Evolutionary conservation across 2,888 invertebrate genomes (phyloP).

Genomic region (Latheticus oryzae): DNA sequence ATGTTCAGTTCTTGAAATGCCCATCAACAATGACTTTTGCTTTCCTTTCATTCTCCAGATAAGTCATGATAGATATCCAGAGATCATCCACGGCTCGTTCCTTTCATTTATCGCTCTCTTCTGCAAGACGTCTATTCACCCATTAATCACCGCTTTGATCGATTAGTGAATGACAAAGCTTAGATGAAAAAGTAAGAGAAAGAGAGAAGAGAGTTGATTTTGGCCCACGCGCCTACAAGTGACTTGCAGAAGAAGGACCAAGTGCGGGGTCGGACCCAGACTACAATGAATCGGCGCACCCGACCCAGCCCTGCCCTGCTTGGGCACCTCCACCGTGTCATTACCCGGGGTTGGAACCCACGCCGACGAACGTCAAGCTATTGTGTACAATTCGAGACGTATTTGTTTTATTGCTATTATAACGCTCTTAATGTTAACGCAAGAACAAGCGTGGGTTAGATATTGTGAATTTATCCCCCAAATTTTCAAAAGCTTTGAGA

Average conservation of each 20-base stretch:
- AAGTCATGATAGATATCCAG: slow-evolving; percentile 40
- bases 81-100: slow-evolving; percentile 25
- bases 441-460: slow-evolving; percentile 23
- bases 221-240: slow-evolving; percentile 50
- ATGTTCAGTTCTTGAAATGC: slow-evolving; percentile 24
- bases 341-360: slow-evolving; percentile 42
- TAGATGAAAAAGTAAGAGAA: too few species aligned
- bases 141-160: slow-evolving; percentile 45
- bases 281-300: slow-evolving; percentile 53
- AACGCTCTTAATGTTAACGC: slow-evolving; percentile 22
- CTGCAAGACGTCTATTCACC: slow-evolving; percentile 31
- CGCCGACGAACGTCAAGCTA: slow-evolving; percentile 28
- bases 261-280: slow-evolving; percentile 47
- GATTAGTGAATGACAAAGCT: slow-evolving; percentile 44
- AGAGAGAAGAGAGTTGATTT: slow-evolving; percentile 33
- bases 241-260: slow-evolving; percentile 50
- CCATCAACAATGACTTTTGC: slow-evolving; percentile 42
- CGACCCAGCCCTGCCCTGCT: slow-evolving; percentile 45
- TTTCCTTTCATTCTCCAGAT: slow-evolving; percentile 40
- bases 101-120: slow-evolving; percentile 41
- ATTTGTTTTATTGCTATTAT: slow-evolving; percentile 38
- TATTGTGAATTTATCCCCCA: slow-evolving; percentile 17
- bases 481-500: too few species aligned
- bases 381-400: slow-evolving; percentile 35
- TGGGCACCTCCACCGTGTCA: slow-evolving; percentile 47